Evolutionary conservation across 2,888 invertebrate species (phyloP).

Genomic region (Lottia gigantea): DNA sequence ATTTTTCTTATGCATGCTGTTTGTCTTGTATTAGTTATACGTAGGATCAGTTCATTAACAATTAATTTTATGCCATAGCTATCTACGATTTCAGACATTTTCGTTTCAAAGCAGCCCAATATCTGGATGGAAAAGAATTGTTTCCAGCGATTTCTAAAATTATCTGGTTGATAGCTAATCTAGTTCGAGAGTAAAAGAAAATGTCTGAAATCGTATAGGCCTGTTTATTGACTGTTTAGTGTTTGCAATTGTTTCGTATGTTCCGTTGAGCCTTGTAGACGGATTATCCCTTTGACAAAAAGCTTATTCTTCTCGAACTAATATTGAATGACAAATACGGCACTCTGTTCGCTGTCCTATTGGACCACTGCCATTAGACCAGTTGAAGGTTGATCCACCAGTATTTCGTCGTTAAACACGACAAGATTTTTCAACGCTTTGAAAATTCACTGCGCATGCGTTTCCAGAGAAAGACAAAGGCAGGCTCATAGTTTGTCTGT

Average conservation of each 20-base stretch:
- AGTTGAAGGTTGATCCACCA: conserved; percentile 13
- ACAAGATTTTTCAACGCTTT: conserved; percentile 20
- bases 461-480: conserved; percentile 16
- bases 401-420: conserved; percentile 12
- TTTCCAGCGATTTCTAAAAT: too few species aligned
- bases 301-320: conserved; percentile 21
- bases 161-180: too few species aligned
- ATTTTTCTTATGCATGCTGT: too few species aligned
- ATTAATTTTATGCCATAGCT: too few species aligned
- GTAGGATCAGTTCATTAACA: too few species aligned
- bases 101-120: too few species aligned
- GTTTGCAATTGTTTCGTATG: conserved; percentile 25
- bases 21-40: too few species aligned
- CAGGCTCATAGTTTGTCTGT: conserved; percentile 15
- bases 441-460: conserved; percentile 23
- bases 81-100: too few species aligned
- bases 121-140: too few species aligned
- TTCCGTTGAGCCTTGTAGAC: conserved; percentile 21
- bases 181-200: neutral
- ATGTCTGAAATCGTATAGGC: neutral
- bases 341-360: conserved; percentile 21
- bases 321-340: conserved; percentile 24
- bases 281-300: conserved; percentile 28
- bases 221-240: conserved; percentile 14
- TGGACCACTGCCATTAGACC: conserved; percentile 15